Evolutionary conservation across 2,797 vertebrate species (phyloP).

Genomic region (Astyanax mexicanus): DNA sequence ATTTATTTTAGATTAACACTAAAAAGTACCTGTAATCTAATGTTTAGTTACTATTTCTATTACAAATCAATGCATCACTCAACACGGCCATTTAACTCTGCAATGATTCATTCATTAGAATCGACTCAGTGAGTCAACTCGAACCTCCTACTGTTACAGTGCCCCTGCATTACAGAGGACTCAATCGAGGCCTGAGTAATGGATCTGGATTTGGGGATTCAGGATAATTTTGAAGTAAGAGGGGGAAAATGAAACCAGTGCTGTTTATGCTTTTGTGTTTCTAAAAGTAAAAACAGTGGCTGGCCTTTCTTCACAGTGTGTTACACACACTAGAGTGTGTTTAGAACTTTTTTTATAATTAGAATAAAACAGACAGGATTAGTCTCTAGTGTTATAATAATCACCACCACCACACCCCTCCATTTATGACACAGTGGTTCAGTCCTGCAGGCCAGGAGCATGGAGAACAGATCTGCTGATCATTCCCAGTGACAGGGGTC

Average conservation of each 20-base stretch:
- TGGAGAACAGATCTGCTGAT: not conserved
- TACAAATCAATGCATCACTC: not conserved
- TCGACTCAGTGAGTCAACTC: not conserved
- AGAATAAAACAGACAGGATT: not conserved
- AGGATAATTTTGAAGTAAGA: too few species aligned
- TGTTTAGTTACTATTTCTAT: too few species aligned
- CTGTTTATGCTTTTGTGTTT: too few species aligned
- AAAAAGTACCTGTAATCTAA: too few species aligned
- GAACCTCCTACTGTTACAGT: not conserved
- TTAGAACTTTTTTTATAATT: too few species aligned
- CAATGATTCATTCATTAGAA: not conserved
- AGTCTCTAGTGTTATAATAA: not conserved
- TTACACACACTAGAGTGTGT: too few species aligned
- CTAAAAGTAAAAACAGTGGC: too few species aligned
- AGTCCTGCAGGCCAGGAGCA: not conserved
- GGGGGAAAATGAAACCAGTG: too few species aligned
- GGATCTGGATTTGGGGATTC: constrained; percentile 22
- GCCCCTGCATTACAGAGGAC: constrained; percentile 56
- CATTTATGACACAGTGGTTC: not conserved
- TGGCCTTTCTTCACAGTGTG: too few species aligned
- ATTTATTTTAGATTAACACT: too few species aligned
- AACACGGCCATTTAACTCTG: not conserved
- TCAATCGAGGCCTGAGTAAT: constrained; percentile 67
- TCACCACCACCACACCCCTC: not conserved
- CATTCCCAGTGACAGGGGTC: too few species aligned